Evolutionary conservation across 2,113 vertebrate species (phyloP), one percentile per base, ranked within the genome.

Genomic region (Blennius ocellaris): DNA sequence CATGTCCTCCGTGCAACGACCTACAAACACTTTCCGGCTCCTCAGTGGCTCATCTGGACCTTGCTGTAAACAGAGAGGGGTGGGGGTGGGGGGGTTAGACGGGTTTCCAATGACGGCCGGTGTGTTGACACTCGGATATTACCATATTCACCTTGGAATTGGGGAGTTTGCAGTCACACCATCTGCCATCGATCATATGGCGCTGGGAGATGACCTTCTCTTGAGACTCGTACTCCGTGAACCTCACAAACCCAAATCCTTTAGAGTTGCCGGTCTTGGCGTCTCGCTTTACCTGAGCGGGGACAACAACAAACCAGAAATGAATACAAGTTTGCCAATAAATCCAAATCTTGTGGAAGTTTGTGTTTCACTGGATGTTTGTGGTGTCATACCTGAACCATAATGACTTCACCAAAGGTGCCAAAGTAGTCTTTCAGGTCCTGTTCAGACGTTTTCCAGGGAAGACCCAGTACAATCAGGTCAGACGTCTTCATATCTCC

Each of bases 121-220:
- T 30, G 21, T 30, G 21, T 30, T 30, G 2, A 30, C 21, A 30
- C 21, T 30, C 21, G 53, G 85, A 81, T 64, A 85, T 87, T 79
- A 88, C 79, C 74, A 89, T 58, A 90, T 85, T 69, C 94, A 98
- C 98, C 97, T 99, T 99, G 39, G 98, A 99, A 87, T 99, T 99
- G 10, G 98, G 98, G 14, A 98, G 96, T 80, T 99, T 99, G 88
- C 98, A 99, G 92, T 99, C 98, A 58, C 98, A 99, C 98, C 97
- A 99, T 69, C 98, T 93, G 7, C 98, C 98, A 14, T 99, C 98
- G 38, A 99, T 99, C 98, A 99, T 99, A 78, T 99, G 98, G 16
- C 97, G 94, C 87, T 99, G 98, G 10, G 97, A 95, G 93, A 99
- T 95, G 1, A 98, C 98, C 90, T 99, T 99, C 76, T 96, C 95